A percentile compares a stretch with the other conserved stretches of the same genome.
Evolutionary conservation across 2,888 invertebrate species (phyloP).

Genomic region (Mesoligia furuncula): DNA sequence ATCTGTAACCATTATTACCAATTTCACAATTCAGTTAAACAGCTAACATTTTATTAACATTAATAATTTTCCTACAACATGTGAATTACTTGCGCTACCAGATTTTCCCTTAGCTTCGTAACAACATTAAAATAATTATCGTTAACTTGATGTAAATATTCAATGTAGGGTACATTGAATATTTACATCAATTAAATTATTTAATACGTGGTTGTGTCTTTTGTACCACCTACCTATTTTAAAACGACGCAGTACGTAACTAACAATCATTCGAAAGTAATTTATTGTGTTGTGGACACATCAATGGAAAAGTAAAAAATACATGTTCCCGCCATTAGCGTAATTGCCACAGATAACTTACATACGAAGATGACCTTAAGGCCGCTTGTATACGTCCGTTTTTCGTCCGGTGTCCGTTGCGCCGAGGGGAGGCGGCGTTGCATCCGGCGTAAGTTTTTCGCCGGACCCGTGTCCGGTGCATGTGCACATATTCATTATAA

Average conservation of each 20-base stretch:
- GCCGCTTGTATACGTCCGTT: no score
- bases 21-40: not conserved
- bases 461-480: no score
- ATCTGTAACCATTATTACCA: not conserved
- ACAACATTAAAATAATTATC: not conserved
- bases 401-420: no score
- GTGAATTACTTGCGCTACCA: no score
- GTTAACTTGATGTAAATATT: no score
- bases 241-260: not conserved
- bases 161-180: slow-evolving; percentile 3
- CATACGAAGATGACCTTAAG: slow-evolving; percentile 11
- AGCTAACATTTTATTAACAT: not conserved
- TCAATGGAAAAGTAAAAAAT: slow-evolving; percentile 18
- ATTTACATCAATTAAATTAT: slow-evolving; percentile 6
- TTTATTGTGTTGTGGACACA: slow-evolving; percentile 23
- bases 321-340: slow-evolving; percentile 24
- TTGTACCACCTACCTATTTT: not conserved
- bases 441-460: no score
- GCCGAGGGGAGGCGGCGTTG: no score
- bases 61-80: no score
- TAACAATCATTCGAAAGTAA: slow-evolving; percentile 10
- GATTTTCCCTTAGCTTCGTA: not conserved
- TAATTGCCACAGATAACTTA: slow-evolving; percentile 45
- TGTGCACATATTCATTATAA: no score
- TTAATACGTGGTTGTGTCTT: not conserved